phyloP scores from a whole-genome alignment of 1,140 invertebrate genomes.

The Achroia grisella region DNA sequence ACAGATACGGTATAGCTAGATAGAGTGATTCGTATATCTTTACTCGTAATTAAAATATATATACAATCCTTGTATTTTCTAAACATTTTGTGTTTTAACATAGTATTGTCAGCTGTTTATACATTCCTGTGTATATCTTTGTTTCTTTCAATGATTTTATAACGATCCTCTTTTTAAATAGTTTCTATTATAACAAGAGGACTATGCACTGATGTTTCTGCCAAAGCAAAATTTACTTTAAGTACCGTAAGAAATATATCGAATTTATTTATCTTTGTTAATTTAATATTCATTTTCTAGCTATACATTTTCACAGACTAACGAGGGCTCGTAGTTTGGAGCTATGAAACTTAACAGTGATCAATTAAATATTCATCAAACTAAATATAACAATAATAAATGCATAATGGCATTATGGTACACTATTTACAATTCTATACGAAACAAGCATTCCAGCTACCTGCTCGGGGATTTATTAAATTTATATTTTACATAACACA shows the following conservation, averaged over 20 bases:
- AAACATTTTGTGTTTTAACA: conserved; percentile 58
- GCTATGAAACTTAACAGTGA: conserved; percentile 4
- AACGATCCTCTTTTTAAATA: background rate
- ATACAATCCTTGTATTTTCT: conserved; percentile 48
- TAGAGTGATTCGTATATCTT: conserved; percentile 66
- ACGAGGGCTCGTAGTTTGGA: conserved; percentile 1
- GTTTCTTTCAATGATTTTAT: conserved; percentile 18
- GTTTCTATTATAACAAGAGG: background rate
- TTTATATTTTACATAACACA: conserved; percentile 69
- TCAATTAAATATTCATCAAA: conserved; percentile 4
- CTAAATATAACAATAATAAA: conserved; percentile 16
- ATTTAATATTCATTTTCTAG: background rate
- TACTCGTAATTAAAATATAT: conserved; percentile 43
- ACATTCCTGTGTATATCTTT: conserved; percentile 46
- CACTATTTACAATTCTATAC: conserved; percentile 61
- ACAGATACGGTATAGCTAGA: conserved; percentile 45
- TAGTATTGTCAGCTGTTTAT: conserved; percentile 70
- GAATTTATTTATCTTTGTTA: background rate
- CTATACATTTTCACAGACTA: background rate
- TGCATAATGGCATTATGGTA: conserved; percentile 23
- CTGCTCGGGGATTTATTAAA: conserved; percentile 46
- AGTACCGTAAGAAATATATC: background rate
- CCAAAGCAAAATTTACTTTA: background rate
- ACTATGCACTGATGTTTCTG: background rate
- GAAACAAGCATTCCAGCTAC: conserved; percentile 57